Evolutionary conservation across 1,140 invertebrate species (phyloP), one percentile per base, ranked within the genome.

Genomic region (Heterodera schachtii): DNA sequence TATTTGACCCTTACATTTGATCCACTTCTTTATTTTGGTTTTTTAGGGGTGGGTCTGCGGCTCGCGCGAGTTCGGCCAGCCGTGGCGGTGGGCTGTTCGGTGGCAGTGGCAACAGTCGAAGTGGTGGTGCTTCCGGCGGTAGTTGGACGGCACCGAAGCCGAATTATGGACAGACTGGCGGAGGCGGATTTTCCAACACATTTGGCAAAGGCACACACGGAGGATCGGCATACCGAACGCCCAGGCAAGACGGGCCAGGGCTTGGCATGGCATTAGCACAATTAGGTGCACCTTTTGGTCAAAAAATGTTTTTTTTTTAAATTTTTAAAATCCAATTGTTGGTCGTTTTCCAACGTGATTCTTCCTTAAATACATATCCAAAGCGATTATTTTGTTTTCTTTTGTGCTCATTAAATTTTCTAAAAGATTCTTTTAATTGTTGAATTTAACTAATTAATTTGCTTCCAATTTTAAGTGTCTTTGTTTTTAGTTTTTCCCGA

Each of bases 401-500:
- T 52, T 11, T 52, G 49, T 6, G 49, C 11, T 11, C 49, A 52
- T 52, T 52, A 52, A 11, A 52, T 52, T 52, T 52, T 8, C 49
- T 6, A 52, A 6, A 6, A 52, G 6, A 8, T 52, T 6, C 0
- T 6, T 11, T 52, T 52, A 52, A n/a, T n/a, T 52, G 6, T 52
- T 52, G 49, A 52, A 52, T 8, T 8, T 8, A 52, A 1, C 6
- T 8, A 52, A 0, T 52, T 52, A 11, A 11, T 11, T 8, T 11
- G 6, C 49, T 52, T 49, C 3, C 52, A n/a, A 67, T 52, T 3
- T 31, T 43, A 80, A 19, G 46, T 85, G 41, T 43, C 19, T 84
- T 75, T 9, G n/a, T 43, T 71, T 75, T 84, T 66, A 84, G 85
- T 75, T 84, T 57, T 66, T 75, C 64, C 3, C 83, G 67, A 19